phyloP scores from a whole-genome alignment of 2,113 vertebrate genomes.

The Brachyistius frenatus region DNA sequence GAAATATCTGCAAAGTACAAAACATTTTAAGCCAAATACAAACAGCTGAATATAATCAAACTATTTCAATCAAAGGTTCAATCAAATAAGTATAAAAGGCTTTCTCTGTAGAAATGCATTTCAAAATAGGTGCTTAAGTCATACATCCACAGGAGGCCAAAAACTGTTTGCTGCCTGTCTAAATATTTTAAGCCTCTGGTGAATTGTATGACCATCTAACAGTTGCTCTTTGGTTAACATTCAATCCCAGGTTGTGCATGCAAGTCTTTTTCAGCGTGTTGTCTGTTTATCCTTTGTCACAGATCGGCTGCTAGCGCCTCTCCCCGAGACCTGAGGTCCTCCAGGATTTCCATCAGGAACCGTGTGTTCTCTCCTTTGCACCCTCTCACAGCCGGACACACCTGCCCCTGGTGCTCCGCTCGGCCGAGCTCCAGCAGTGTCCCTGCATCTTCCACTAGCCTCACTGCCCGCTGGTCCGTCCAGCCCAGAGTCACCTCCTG shows the following conservation, averaged over 20 bases:
- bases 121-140: neutral
- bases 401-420: constrained; percentile 77
- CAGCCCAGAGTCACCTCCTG: constrained; percentile 75
- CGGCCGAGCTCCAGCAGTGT: constrained; percentile 86
- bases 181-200: neutral
- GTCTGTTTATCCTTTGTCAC: constrained; percentile 6
- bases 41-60: neutral
- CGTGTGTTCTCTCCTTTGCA: constrained; percentile 84
- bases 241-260: constrained; percentile 13
- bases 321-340: constrained; percentile 76
- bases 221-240: neutral
- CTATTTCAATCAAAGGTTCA: no score
- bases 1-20: neutral
- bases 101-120: constrained; percentile 1
- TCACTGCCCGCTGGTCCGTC: constrained; percentile 83
- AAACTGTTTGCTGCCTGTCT: neutral
- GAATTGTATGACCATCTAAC: neutral
- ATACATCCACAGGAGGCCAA: neutral
- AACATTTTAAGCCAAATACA: neutral
- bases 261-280: neutral
- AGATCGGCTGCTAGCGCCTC: constrained; percentile 20
- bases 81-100: neutral
- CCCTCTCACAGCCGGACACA: constrained; percentile 76
- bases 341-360: constrained; percentile 86
- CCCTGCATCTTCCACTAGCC: constrained; percentile 85